Percentiles rank a stretch among this genome's conserved stretches.
phyloP scores from a whole-genome alignment of 2,888 invertebrate genomes.

The Drosophila lacicola region DNA sequence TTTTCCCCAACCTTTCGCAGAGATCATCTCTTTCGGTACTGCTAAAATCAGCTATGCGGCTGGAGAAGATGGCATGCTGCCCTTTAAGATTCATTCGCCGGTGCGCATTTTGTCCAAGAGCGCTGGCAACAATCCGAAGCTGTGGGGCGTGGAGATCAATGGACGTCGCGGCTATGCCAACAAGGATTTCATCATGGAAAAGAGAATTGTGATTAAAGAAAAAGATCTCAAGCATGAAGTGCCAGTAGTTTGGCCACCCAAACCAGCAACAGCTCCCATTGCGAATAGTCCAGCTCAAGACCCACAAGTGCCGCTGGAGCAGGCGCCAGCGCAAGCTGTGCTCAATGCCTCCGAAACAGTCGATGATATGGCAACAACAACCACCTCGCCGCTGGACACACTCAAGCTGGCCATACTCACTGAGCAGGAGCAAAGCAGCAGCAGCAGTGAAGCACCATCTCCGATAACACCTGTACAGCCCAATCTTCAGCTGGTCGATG shows the following conservation, averaged over 20 bases:
- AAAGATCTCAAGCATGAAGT: constrained; percentile 83
- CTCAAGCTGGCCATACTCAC: constrained; percentile 51
- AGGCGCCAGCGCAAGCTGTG: constrained; percentile 6
- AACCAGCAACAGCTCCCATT: constrained; percentile 2
- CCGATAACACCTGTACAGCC: constrained; percentile 57
- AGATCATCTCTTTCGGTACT: constrained; percentile 86
- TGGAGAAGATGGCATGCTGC: constrained; percentile 87
- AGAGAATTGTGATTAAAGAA: constrained; percentile 85
- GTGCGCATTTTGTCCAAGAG: constrained; percentile 90
- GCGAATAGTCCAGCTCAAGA: constrained; percentile 12
- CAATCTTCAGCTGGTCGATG: constrained; percentile 87
- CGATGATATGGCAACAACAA: constrained; percentile 57
- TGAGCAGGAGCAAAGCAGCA: constrained; percentile 73
- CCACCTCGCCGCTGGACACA: constrained; percentile 62
- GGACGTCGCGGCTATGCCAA: constrained; percentile 90
- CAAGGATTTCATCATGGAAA: constrained; percentile 87
- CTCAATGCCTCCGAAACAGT: constrained; percentile 63
- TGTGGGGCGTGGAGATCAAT: constrained; percentile 89
- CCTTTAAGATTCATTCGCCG: constrained; percentile 87
- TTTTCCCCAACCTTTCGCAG: constrained; percentile 41
- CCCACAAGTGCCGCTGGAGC: constrained; percentile 19
- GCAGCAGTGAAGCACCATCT: constrained; percentile 36
- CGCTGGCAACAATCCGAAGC: constrained; percentile 86
- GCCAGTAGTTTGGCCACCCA: constrained; percentile 65
- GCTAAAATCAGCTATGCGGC: constrained; percentile 87